These are phyloP conservation scores for Dasypolia templi DNA, from an alignment of 2,888 invertebrate genomes.

Conservation along the genomic window DNA sequence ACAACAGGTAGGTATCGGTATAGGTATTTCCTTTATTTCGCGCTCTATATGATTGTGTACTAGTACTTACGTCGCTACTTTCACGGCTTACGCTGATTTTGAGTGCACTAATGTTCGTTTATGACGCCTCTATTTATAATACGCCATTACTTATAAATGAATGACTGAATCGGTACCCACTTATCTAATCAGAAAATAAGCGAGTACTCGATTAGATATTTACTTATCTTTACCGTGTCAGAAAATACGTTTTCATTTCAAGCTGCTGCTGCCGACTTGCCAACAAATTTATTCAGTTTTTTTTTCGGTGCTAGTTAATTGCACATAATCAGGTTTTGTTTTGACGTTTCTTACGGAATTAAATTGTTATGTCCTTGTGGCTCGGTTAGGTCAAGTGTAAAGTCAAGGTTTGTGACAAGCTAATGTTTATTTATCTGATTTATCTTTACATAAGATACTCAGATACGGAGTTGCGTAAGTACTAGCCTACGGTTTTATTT, in stretches of 20 bases:
- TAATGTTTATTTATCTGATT: conserved; percentile 28
- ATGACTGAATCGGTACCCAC: not conserved
- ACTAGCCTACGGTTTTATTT: conserved; percentile 28
- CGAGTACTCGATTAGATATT: not conserved
- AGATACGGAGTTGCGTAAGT: conserved; percentile 24
- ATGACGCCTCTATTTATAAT: too few relatives aligned
- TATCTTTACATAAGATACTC: conserved; percentile 10
- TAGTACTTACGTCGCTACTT: too few relatives aligned
- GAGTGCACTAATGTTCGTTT: too few relatives aligned
- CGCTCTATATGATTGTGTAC: too few relatives aligned
- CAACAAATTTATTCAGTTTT: conserved; percentile 34
- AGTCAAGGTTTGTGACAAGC: conserved; percentile 22
- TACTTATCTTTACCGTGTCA: not conserved
- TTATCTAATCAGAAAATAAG: not conserved
- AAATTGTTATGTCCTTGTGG: conserved; percentile 8
- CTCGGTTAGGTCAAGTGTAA: conserved; percentile 34
- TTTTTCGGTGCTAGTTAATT: conserved; percentile 9
- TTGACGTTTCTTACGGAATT: conserved; percentile 21
- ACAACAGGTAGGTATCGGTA: too few relatives aligned
- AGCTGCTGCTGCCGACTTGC: conserved; percentile 11
- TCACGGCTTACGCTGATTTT: too few relatives aligned
- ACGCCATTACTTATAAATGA: too few relatives aligned
- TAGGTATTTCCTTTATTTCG: too few relatives aligned
- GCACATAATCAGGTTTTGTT: conserved; percentile 11
- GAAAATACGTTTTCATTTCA: conserved; percentile 1